A percentile compares a stretch with the other conserved stretches of the same genome.
Conservation (phyloP, 1,140 invertebrate species). For the Caerostris extrusa region DNA sequence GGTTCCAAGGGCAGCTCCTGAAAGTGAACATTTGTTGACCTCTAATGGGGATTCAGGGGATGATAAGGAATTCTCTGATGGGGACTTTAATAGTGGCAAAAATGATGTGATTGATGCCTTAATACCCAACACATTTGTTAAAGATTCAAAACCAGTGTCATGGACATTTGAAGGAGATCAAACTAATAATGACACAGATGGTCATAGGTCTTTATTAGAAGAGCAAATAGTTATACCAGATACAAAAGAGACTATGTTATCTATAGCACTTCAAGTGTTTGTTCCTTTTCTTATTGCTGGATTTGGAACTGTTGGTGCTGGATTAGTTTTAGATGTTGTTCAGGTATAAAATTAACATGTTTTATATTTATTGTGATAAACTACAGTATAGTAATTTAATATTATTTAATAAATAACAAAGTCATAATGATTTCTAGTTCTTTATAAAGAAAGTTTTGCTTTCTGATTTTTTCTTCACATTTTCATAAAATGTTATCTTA, state of each 20-base stretch:
- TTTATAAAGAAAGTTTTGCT: neutral
- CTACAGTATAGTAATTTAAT: neutral
- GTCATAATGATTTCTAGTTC: neutral
- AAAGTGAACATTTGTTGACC: slow-evolving; percentile 22
- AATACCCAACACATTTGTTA: slow-evolving; percentile 15
- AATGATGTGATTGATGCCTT: neutral
- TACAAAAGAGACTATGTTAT: slow-evolving; percentile 77
- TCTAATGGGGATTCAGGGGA: neutral
- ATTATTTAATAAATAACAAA: neutral
- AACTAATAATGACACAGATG: slow-evolving; percentile 29
- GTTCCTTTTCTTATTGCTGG: slow-evolving; percentile 84
- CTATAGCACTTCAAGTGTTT: slow-evolving; percentile 81
- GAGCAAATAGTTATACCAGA: slow-evolving; percentile 53
- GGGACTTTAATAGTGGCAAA: slow-evolving; percentile 28
- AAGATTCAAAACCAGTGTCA: slow-evolving; percentile 44
- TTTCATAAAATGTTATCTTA: neutral
- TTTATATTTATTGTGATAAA: neutral
- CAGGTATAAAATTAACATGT: slow-evolving; percentile 79
- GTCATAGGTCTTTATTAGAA: slow-evolving; percentile 51
- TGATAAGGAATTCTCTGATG: neutral
- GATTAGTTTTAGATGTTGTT: slow-evolving; percentile 83
- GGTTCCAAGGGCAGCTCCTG: slow-evolving; percentile 63
- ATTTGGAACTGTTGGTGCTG: slow-evolving; percentile 83
- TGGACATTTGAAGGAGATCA: slow-evolving; percentile 61
- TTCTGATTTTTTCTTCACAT: neutral